Evolutionary conservation across 1,140 invertebrate genomes (phyloP), one percentile per base, ranked within the genome.

Genomic region (Akabosia matsudoensis): DNA sequence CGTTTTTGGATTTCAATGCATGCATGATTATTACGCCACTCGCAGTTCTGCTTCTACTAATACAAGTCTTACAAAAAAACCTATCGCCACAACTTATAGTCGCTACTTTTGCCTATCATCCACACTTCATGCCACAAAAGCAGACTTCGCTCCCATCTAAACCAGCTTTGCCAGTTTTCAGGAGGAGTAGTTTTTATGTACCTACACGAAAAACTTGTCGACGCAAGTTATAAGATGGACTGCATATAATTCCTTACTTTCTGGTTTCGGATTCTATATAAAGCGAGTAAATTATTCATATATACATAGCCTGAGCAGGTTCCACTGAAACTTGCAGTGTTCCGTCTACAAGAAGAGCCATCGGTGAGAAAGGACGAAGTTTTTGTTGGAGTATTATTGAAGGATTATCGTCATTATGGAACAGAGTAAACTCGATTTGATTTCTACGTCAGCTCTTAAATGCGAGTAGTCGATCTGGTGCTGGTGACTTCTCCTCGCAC

Each of bases 121-220:
- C n/a, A n/a, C n/a, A n/a, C n/a, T n/a, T n/a, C n/a, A n/a, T n/a
- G n/a, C n/a, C n/a, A n/a, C n/a, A n/a, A n/a, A n/a, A 45, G 37
- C 37, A 45, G 37, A 45, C 7, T 45, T 45, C 7, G 18, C 18
- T 7, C 7, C 61, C 10, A 3, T 67, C 31, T 2, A 67, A 67
- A 67, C 61, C 28, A 67, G 61, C 61, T 67, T 67, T 67, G 61
- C 61, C 61, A 67, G 26, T 61, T 61, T 61, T 61, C 54, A 24
- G 4, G 54, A n/a, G 37, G 18, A 56, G 10, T 22, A 56, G 54
- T 67, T 67, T 67, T 67, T 56, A 4, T 18, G 37, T 45, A 45
- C 37, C 18, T 45, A 18, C 37, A 45, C 37, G 37, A 45, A 45
- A 18, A 18, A 18, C 37, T 7, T n/a, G n/a, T n/a, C n/a, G n/a